These are phyloP conservation scores for Urophycis tenuis DNA, from an alignment of 2,797 vertebrate species.

Conservation along the genomic window DNA sequence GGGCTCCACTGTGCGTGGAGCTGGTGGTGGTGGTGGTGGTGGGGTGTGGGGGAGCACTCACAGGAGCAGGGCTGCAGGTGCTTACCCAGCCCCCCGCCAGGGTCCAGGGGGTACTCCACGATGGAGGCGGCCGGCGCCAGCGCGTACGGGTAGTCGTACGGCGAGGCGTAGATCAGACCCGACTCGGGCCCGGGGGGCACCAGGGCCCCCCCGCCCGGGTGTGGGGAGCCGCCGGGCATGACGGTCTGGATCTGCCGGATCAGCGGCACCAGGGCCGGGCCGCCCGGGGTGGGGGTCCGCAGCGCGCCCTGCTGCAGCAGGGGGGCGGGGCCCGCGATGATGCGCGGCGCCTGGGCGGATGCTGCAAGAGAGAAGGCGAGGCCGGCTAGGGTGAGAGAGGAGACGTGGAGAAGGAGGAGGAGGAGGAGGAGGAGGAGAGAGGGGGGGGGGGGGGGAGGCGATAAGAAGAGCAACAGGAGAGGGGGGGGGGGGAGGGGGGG, in stretches of 20 bases:
- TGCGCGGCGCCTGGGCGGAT: slow-evolving; percentile 83
- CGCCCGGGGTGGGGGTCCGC: slow-evolving; percentile 82
- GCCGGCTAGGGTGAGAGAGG: slow-evolving; percentile 81
- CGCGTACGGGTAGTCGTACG: slow-evolving; percentile 88
- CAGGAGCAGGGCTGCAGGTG: slow-evolving; percentile 52
- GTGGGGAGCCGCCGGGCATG: slow-evolving; percentile 86
- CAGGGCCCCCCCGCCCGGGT: slow-evolving; percentile 76
- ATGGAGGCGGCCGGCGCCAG: slow-evolving; percentile 85
- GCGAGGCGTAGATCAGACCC: slow-evolving; percentile 80
- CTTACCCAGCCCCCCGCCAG: slow-evolving; percentile 90
- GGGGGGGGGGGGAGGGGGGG: slow-evolving; percentile 40
- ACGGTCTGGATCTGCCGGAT: slow-evolving; percentile 94
- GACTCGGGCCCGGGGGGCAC: slow-evolving; percentile 80
- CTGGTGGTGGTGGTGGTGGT: slow-evolving; percentile 36
- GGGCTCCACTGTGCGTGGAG: slow-evolving; percentile 46
- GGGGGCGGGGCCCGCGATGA: slow-evolving; percentile 82
- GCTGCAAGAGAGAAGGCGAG: slow-evolving; percentile 96
- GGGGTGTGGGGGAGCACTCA: slow-evolving; percentile 43
- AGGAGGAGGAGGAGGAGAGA: slow-evolving; percentile 58
- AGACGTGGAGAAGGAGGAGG: slow-evolving; percentile 62
- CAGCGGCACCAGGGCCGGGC: slow-evolving; percentile 91
- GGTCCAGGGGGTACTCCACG: slow-evolving; percentile 90
- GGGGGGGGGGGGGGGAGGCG: slow-evolving; percentile 62
- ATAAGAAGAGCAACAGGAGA: slow-evolving; percentile 31
- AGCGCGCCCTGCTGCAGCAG: slow-evolving; percentile 51